Evolutionary conservation across 2,113 vertebrate species (phyloP).

Genomic region (Physeter macrocephalus): DNA sequence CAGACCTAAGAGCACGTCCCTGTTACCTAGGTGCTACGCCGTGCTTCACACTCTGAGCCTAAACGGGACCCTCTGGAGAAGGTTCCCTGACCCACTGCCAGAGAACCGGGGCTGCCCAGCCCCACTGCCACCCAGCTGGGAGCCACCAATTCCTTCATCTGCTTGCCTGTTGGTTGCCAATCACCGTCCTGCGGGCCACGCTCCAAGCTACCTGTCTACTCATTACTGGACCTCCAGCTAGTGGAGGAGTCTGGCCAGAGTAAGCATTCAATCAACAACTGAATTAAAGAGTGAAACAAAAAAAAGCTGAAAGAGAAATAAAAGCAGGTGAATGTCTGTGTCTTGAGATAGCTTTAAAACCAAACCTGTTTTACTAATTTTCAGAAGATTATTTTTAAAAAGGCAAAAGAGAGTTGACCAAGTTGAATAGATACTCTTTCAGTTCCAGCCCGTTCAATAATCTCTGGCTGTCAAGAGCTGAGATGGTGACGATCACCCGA

Average conservation of each 20-base stretch:
- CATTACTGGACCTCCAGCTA: not conserved
- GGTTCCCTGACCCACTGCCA: too few species aligned
- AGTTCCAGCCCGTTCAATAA: not conserved
- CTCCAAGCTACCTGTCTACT: too few species aligned
- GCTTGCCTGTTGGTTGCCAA: too few species aligned
- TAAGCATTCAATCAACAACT: not conserved
- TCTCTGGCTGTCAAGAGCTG: not conserved
- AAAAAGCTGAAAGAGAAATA: not conserved
- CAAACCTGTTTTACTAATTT: too few species aligned
- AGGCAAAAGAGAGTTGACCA: not conserved
- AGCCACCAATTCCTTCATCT: too few species aligned
- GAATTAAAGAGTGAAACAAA: not conserved
- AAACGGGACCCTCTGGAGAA: not conserved
- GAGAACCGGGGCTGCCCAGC: not conserved
- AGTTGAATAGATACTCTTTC: accelerated
- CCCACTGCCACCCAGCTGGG: accelerated
- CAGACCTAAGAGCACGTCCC: too few species aligned
- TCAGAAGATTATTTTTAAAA: not conserved
- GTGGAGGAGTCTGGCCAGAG: not conserved
- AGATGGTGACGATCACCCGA: accelerated
- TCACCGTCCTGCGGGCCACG: not conserved
- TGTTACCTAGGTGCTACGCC: accelerated
- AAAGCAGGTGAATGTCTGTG: not conserved
- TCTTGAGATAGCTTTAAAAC: not conserved
- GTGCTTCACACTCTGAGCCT: not conserved